These are phyloP conservation scores for Kuschelorhynchus macadamiae DNA, from an alignment of 2,888 invertebrate species.

Conservation along the genomic window DNA sequence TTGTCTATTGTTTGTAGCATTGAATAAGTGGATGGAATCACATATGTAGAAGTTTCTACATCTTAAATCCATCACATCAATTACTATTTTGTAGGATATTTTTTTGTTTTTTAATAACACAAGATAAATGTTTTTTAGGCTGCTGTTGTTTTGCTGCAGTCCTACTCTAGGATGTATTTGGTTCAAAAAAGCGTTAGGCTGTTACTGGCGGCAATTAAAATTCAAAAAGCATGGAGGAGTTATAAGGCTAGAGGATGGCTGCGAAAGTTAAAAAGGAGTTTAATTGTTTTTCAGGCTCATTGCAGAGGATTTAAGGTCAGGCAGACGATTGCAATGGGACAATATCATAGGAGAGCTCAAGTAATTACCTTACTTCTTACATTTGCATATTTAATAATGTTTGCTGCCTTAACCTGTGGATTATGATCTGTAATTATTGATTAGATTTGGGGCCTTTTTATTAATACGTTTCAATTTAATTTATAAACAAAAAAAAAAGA, in stretches of 20 bases:
- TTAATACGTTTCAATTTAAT: too few relatives aligned
- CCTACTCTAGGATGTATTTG: conserved; percentile 77
- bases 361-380: conserved; percentile 23
- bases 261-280: conserved; percentile 73
- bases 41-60: too few relatives aligned
- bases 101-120: too few relatives aligned
- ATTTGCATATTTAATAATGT: background rate
- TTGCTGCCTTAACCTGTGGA: background rate
- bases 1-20: background rate
- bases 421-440: too few relatives aligned
- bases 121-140: conserved; percentile 66
- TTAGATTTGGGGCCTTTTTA: too few relatives aligned
- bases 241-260: conserved; percentile 79
- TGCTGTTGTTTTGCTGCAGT: conserved; percentile 84
- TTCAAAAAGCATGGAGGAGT: conserved; percentile 87
- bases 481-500: too few relatives aligned
- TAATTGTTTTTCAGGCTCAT: conserved; percentile 80
- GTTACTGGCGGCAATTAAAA: conserved; percentile 74
- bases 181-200: conserved; percentile 73
- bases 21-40: too few relatives aligned
- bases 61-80: too few relatives aligned
- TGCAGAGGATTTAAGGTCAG: conserved; percentile 79
- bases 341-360: conserved; percentile 47
- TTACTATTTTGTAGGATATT: too few relatives aligned
- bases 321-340: conserved; percentile 68